phyloP scores from a whole-genome alignment of 2,113 vertebrate genomes.

The Fregetta grallaria region DNA sequence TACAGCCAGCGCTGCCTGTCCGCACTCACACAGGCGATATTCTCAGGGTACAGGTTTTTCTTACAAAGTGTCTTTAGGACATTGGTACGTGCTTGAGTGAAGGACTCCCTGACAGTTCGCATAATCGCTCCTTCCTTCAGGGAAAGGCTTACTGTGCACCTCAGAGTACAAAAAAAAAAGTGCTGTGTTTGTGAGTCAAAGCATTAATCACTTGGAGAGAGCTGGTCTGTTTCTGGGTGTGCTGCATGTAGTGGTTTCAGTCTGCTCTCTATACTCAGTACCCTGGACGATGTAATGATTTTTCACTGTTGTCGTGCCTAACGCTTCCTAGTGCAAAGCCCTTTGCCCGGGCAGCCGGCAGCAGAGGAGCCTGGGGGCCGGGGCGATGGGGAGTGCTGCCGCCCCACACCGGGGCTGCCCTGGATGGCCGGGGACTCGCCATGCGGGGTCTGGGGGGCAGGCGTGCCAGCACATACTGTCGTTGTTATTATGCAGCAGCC shows the following conservation, averaged over 20 bases:
- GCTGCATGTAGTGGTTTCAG: rapidly evolving
- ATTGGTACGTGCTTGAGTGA: background rate
- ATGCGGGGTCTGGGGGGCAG: no score
- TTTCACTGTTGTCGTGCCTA: background rate
- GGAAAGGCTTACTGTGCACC: background rate
- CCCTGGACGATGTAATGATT: no score
- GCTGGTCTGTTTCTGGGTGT: background rate
- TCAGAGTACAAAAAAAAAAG: background rate
- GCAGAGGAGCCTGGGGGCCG: background rate
- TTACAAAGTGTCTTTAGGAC: background rate
- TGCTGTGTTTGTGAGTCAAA: background rate
- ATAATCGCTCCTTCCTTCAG: background rate
- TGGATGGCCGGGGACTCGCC: rapidly evolving
- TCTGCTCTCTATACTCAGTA: rapidly evolving
- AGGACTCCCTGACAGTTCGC: background rate
- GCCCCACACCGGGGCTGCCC: rapidly evolving
- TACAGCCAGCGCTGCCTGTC: background rate
- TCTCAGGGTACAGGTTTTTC: background rate
- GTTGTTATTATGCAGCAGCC: background rate
- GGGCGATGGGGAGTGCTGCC: background rate
- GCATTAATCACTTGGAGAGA: background rate
- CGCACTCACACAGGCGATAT: background rate
- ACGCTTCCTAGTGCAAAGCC: background rate
- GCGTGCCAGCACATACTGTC: rapidly evolving
- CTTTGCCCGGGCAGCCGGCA: rapidly evolving